Base-by-base conservation (phyloP, 1,140 invertebrate genomes). In the Cydia amplana region DNA sequence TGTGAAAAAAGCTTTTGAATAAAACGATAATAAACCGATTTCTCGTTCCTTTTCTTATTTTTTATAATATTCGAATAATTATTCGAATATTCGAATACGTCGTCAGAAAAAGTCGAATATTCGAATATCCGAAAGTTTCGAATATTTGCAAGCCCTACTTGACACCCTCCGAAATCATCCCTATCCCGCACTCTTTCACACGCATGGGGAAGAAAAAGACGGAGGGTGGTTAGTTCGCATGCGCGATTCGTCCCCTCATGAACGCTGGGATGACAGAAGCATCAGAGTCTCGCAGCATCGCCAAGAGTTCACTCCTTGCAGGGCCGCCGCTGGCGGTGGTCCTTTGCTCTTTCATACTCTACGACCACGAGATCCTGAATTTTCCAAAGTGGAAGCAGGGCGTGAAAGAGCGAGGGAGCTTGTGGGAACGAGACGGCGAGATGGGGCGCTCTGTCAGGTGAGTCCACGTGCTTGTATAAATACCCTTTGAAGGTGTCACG, bases 131-230 rank as follows among this genome's bases (percentile, higher is more conserved):
- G n/a, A n/a, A n/a, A n/a, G n/a, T n/a, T n/a, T n/a, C n/a, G n/a
- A n/a, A n/a, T n/a, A n/a, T n/a, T n/a, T n/a, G n/a, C n/a, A n/a
- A n/a, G n/a, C n/a, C n/a, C n/a, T n/a, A n/a, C 88, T 88, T 87
- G 90, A 87, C 89, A 92, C 90, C 90, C 90, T 91, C 87, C 90
- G 87, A 88, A 89, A 89, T 85, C 88, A 88, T 87, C 88, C 88
- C 88, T 76, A 88, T 80, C 72, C 76, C 76, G 79, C 80, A 81
- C 85, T 81, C 81, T 76, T 76, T 75, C 63, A 67, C 70, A 28
- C 74, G 73, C 60, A 55, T 55, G 79, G 73, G 89, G 84, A 84
- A 79, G 84, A 87, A 76, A 67, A 83, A 79, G 87, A 89, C 51
- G 81, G 79, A 64, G 75, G 77, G 78, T 65, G 16, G 55, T 16